phyloP scores from a whole-genome alignment of 2,888 invertebrate species.

The Lysandra coridon region DNA sequence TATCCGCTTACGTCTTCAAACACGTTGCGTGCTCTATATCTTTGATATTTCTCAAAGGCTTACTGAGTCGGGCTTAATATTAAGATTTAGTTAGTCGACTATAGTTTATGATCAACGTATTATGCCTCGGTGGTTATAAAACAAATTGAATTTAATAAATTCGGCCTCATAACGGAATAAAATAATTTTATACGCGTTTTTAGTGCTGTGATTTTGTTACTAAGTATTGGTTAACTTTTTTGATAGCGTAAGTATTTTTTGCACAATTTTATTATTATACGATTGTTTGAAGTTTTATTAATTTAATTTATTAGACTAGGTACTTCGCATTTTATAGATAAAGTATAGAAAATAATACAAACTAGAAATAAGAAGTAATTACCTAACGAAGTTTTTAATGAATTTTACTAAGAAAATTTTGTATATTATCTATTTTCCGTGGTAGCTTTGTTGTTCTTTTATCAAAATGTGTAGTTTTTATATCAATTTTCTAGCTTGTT shows the following conservation, averaged over 20 bases:
- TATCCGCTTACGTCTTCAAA: not conserved
- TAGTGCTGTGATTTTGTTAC: not conserved
- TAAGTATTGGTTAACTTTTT: not conserved
- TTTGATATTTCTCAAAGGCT: conserved; percentile 5
- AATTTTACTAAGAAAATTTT: too few relatives aligned
- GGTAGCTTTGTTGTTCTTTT: too few relatives aligned
- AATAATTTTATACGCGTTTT: not conserved
- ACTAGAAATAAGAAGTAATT: not conserved
- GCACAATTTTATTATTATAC: not conserved
- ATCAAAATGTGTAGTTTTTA: too few relatives aligned
- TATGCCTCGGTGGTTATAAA: not conserved
- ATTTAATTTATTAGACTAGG: not conserved
- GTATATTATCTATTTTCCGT: too few relatives aligned
- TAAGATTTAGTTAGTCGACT: not conserved
- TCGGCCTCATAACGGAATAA: not conserved
- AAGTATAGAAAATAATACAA: not conserved
- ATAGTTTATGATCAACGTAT: not conserved
- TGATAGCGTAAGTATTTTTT: not conserved
- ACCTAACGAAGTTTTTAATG: too few relatives aligned
- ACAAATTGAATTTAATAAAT: conserved; percentile 16
- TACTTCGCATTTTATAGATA: not conserved
- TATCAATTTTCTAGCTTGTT: too few relatives aligned
- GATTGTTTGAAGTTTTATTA: not conserved
- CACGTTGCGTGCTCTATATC: conserved; percentile 19
- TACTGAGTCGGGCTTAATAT: not conserved